These are phyloP conservation scores for Hemichromis elongatus DNA, from an alignment of 2,113 vertebrate species.

Conservation along the genomic window DNA sequence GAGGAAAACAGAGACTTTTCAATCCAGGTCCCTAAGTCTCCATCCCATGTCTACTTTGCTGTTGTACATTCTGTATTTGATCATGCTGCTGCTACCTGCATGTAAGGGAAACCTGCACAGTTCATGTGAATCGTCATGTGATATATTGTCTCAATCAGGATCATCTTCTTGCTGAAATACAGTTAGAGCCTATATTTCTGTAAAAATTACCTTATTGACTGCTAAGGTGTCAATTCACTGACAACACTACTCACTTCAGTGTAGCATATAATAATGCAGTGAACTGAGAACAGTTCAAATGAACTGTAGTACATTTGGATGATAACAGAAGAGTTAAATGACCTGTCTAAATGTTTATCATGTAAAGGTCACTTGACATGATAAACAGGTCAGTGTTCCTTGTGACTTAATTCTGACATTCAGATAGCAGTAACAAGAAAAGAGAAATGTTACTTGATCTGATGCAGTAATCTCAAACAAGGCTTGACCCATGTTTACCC, in stretches of 20 bases:
- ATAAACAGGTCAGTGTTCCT: not conserved
- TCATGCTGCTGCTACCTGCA: not conserved
- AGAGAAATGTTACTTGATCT: not conserved
- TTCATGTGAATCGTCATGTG: not conserved
- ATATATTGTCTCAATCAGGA: not conserved
- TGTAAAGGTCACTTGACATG: not conserved
- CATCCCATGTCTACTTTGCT: not conserved
- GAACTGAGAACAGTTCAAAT: not conserved
- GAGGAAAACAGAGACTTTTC: not conserved
- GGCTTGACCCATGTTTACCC: no score
- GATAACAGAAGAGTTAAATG: not conserved
- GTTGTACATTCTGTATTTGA: not conserved
- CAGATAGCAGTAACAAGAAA: not conserved
- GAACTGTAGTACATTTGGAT: not conserved
- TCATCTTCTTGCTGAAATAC: not conserved
- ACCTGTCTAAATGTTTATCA: not conserved
- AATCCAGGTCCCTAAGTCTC: not conserved
- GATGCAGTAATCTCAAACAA: no score
- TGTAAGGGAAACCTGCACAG: not conserved
- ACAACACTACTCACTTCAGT: not conserved
- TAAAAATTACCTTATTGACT: not conserved
- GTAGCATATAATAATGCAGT: not conserved
- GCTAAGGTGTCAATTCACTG: not conserved
- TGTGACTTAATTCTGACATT: not conserved
- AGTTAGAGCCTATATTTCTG: not conserved